These are phyloP conservation scores for Melieria crassipennis DNA, from an alignment of 2,888 invertebrate species.

Conservation along the genomic window DNA sequence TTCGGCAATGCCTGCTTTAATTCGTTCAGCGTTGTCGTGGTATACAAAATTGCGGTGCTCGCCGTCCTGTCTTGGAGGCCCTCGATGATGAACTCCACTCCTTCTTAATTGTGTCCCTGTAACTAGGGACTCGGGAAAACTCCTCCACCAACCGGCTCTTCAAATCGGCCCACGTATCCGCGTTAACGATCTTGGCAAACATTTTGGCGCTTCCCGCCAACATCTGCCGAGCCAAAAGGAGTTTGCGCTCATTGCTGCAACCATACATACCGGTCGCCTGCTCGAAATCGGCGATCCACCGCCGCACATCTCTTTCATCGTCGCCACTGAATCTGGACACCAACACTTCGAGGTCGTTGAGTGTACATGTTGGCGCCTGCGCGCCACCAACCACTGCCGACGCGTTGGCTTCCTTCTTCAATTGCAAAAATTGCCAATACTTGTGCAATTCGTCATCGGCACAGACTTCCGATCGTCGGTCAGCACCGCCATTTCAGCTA, in stretches of 20 bases:
- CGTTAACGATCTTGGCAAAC: background rate
- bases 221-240: slow-evolving; percentile 7
- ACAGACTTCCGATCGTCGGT: too few species aligned
- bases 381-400: too few species aligned
- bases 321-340: slow-evolving; percentile 16
- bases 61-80: slow-evolving; percentile 15
- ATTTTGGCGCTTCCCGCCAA: slow-evolving; percentile 7
- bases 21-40: background rate
- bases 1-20: background rate
- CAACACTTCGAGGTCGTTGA: background rate
- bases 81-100: slow-evolving; percentile 11
- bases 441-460: background rate
- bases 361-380: background rate
- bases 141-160: background rate
- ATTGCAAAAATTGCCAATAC: slow-evolving; percentile 1
- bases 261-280: slow-evolving; percentile 3
- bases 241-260: slow-evolving; percentile 8
- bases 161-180: background rate
- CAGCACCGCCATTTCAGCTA: too few species aligned
- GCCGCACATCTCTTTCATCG: slow-evolving; percentile 1
- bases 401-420: background rate
- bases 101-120: slow-evolving; percentile 10
- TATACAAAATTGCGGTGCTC: slow-evolving; percentile 1
- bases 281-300: slow-evolving; percentile 11
- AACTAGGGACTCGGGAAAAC: slow-evolving; percentile 5